Conservation (phyloP, 35 echinoderm and acorn worm genomes). For the Eucidaris tribuloides region DNA sequence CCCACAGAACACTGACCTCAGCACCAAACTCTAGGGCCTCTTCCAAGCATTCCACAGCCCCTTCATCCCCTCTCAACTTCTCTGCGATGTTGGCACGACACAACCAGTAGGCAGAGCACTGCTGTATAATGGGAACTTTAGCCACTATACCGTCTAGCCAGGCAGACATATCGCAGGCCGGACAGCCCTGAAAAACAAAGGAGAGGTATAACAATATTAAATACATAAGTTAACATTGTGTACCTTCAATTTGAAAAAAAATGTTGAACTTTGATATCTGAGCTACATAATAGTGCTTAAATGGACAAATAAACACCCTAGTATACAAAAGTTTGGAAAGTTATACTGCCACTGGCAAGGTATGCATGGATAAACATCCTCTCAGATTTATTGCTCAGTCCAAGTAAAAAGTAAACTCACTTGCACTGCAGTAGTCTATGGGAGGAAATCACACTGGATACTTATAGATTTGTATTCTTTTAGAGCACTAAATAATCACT, state of each 20-base stretch:
- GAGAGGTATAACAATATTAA: not conserved
- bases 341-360: too few species aligned
- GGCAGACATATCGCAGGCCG: conserved; percentile 16
- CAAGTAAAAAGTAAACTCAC: too few species aligned
- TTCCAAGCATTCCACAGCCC: conserved; percentile 33
- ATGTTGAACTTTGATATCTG: too few species aligned
- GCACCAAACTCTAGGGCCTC: conserved; percentile 6
- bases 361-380: too few species aligned
- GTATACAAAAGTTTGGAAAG: too few species aligned
- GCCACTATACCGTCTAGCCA: conserved; percentile 39
- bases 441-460: not conserved
- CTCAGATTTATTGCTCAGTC: too few species aligned
- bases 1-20: not conserved
- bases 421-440: not conserved
- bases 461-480: not conserved
- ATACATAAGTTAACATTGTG: too few species aligned
- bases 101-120: conserved; percentile 45
- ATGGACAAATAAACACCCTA: too few species aligned
- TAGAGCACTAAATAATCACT: not conserved
- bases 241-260: too few species aligned
- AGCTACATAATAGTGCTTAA: too few species aligned
- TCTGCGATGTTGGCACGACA: conserved; percentile 36
- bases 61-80: conserved; percentile 1
- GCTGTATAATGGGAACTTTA: conserved; percentile 31
- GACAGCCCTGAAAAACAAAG: conserved; percentile 29